phyloP scores from a whole-genome alignment of 2,797 vertebrate genomes.

The Distichodus sexfasciatus region DNA sequence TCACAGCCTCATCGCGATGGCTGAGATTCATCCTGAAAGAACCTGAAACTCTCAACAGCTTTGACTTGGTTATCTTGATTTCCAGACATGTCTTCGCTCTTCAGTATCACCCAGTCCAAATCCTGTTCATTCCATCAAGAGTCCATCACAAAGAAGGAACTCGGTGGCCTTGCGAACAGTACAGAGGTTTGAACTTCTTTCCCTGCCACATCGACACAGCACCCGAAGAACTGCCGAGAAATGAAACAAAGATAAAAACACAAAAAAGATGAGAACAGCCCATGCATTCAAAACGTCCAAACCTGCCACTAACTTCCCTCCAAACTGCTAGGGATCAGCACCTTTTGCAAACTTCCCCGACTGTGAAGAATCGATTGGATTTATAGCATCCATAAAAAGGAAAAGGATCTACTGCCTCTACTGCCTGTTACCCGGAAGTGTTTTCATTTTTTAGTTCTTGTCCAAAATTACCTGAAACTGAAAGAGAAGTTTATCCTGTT shows the following conservation, averaged over 20 bases:
- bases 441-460: not conserved
- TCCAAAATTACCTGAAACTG: not conserved
- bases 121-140: not conserved
- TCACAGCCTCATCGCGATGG: not conserved
- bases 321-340: conserved; percentile 18
- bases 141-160: not conserved
- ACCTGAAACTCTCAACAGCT: not conserved
- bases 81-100: conserved; percentile 4
- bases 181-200: not conserved
- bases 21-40: not conserved
- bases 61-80: conserved; percentile 4
- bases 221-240: not conserved
- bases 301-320: not conserved
- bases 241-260: not conserved
- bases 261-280: not conserved
- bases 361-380: conserved; percentile 29
- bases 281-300: not conserved
- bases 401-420: not conserved
- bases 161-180: not conserved
- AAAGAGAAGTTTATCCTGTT: conserved; percentile 33
- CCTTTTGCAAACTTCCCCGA: conserved; percentile 10
- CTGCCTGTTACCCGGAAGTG: conserved; percentile 4
- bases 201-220: not conserved
- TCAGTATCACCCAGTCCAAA: not conserved
- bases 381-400: conserved; percentile 11